These are phyloP conservation scores for Ecdyonurus torrentis DNA, from an alignment of 2,888 invertebrate species.

Conservation along the genomic window DNA sequence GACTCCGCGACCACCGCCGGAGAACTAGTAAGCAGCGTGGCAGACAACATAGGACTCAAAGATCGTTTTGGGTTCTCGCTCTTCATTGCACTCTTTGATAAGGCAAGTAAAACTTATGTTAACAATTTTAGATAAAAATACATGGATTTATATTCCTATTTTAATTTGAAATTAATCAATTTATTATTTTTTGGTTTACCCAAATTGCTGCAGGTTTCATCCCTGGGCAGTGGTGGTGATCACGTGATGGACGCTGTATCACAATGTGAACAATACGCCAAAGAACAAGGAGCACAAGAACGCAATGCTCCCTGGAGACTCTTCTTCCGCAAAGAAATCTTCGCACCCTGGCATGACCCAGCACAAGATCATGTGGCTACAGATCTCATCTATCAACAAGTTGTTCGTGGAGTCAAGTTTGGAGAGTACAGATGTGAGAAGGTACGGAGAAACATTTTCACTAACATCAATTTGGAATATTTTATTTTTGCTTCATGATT, in stretches of 20 bases:
- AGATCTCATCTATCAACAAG: constrained; percentile 76
- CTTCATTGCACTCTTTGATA: constrained; percentile 78
- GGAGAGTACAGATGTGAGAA: constrained; percentile 76
- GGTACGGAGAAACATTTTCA: constrained; percentile 14
- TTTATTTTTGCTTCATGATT: too few relatives aligned
- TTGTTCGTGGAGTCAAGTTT: constrained; percentile 73
- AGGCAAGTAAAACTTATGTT: constrained; percentile 29
- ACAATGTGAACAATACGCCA: constrained; percentile 89
- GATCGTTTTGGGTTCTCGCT: constrained; percentile 86
- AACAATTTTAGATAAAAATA: too few relatives aligned
- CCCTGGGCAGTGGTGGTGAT: constrained; percentile 73
- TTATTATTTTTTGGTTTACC: too few relatives aligned
- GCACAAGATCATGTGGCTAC: constrained; percentile 63
- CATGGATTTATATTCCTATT: too few relatives aligned
- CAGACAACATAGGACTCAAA: constrained; percentile 53
- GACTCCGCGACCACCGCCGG: constrained; percentile 84
- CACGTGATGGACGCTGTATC: constrained; percentile 94
- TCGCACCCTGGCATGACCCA: constrained; percentile 85
- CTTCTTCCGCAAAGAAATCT: constrained; percentile 78
- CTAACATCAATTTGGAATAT: too few relatives aligned
- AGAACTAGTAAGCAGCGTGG: constrained; percentile 68
- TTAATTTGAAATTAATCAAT: too few relatives aligned
- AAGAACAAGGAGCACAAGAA: constrained; percentile 73
- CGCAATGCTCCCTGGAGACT: constrained; percentile 76
- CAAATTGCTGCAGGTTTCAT: constrained; percentile 40